Evolutionary conservation across 2,888 invertebrate species (phyloP).

Genomic region (Conus canariensis): DNA sequence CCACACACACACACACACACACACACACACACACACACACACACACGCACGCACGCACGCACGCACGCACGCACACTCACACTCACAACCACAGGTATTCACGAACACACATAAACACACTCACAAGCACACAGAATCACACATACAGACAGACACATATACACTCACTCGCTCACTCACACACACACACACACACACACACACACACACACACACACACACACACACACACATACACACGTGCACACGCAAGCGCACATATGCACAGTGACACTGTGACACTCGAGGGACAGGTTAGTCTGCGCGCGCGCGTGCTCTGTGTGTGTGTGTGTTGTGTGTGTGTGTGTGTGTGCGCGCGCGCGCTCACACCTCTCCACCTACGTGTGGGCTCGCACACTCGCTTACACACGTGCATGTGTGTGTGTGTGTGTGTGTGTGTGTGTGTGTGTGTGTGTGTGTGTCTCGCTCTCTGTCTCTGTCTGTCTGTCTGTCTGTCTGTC

Average conservation of each 20-base stretch:
- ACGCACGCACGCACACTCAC: neutral
- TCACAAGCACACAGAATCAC: neutral
- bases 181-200: neutral
- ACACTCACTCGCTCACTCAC: neutral
- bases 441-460: too few relatives aligned
- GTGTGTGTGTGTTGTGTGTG: too few relatives aligned
- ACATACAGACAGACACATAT: neutral
- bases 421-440: too few relatives aligned
- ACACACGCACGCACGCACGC: neutral
- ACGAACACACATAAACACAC: neutral
- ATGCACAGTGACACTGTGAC: too few relatives aligned
- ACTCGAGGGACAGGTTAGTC: too few relatives aligned
- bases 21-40: neutral
- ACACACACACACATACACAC: neutral
- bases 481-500: constrained; percentile 30
- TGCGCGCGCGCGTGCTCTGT: too few relatives aligned
- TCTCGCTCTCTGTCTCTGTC: neutral
- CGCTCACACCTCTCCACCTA: too few relatives aligned
- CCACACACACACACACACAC: too few relatives aligned
- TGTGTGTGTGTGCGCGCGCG: too few relatives aligned
- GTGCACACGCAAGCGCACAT: too few relatives aligned
- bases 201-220: neutral
- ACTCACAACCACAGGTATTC: neutral
- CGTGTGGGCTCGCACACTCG: too few relatives aligned
- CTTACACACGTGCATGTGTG: too few relatives aligned